These are phyloP conservation scores for Saguinus imperator DNA, from an alignment of 2,113 vertebrate genomes.

Conservation along the genomic window DNA sequence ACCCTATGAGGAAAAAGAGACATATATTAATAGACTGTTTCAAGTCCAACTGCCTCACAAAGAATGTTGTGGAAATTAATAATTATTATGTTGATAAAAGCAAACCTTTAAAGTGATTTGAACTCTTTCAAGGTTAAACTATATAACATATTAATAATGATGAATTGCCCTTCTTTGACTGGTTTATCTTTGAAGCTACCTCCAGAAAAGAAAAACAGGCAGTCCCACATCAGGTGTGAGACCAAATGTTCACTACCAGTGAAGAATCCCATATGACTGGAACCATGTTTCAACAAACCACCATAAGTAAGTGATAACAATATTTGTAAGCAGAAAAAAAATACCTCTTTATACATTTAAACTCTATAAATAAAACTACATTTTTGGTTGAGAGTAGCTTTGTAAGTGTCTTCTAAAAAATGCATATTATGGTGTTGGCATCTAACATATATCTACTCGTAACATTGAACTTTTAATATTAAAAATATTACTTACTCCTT, in stretches of 20 bases:
- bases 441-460: not conserved
- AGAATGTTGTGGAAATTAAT: constrained; percentile 33
- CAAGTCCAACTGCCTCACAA: constrained; percentile 21
- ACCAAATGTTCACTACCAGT: constrained; percentile 64
- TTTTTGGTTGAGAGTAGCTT: not conserved
- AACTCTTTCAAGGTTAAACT: not conserved
- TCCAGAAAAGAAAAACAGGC: not conserved
- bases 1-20: constrained; percentile 82
- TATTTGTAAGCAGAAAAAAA: constrained; percentile 34
- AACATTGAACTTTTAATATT: constrained; percentile 22
- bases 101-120: not conserved
- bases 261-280: not conserved
- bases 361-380: not conserved
- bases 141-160: not conserved
- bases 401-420: constrained; percentile 28
- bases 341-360: not conserved
- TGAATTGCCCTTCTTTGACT: not conserved
- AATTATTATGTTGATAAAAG: not conserved
- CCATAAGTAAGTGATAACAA: not conserved
- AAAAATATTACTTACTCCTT: not conserved
- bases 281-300: not conserved
- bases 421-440: not conserved
- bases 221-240: constrained; percentile 62
- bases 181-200: constrained; percentile 12
- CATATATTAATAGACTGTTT: constrained; percentile 52